Percentiles rank a stretch among this genome's conserved stretches.
Conservation (phyloP, 2,888 invertebrate species). For the Theodoxus fluviatilis region DNA sequence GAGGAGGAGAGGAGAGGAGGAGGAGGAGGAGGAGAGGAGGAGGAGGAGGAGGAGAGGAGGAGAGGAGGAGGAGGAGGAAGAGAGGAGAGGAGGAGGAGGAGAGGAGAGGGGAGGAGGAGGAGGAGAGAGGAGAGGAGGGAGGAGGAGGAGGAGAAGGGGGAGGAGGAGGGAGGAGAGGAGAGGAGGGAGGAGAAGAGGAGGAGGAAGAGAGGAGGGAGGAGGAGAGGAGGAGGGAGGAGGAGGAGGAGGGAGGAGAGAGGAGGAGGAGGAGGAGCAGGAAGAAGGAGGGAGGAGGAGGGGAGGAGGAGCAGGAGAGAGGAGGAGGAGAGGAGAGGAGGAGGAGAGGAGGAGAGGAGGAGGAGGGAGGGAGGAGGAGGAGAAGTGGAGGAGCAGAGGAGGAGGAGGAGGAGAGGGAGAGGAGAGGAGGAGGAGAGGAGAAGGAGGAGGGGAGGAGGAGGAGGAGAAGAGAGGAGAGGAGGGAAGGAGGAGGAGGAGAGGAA, state of each 20-base stretch:
- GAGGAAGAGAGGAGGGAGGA: neutral
- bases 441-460: neutral
- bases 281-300: conserved; percentile 7
- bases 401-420: neutral
- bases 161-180: neutral
- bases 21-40: conserved; percentile 10
- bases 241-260: too few species aligned
- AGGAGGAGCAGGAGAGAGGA: conserved; percentile 16
- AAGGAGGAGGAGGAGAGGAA: conserved; percentile 21
- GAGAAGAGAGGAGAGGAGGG: neutral
- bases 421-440: conserved; percentile 1
- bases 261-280: conserved; percentile 1
- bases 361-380: neutral
- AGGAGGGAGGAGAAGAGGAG: neutral
- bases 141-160: neutral
- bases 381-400: neutral
- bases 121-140: too few species aligned
- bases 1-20: neutral
- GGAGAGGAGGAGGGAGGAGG: neutral
- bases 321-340: neutral
- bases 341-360: neutral
- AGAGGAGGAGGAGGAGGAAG: conserved; percentile 5
- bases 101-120: neutral
- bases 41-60: conserved; percentile 20
- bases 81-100: neutral